Conservation (phyloP, 2,113 vertebrate species). For the Sitta europaea region DNA sequence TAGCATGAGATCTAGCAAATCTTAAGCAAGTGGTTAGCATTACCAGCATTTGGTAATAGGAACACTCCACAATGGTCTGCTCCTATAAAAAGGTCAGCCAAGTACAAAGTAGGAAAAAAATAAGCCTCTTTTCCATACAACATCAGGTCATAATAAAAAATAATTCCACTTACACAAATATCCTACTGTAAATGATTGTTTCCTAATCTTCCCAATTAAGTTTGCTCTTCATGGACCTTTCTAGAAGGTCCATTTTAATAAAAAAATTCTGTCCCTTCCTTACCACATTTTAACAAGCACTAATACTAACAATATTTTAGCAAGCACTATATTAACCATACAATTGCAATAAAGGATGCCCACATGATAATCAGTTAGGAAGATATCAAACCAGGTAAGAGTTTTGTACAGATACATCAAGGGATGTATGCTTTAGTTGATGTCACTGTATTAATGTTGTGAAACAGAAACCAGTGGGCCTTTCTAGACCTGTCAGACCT, state of each 20-base stretch:
- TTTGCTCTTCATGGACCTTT: background rate
- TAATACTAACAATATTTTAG: background rate
- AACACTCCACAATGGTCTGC: background rate
- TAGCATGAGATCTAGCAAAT: background rate
- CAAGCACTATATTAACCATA: background rate
- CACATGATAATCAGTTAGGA: background rate
- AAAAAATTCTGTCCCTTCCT: background rate
- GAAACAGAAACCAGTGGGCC: background rate
- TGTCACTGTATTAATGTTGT: background rate
- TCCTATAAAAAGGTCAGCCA: background rate
- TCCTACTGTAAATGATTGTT: background rate
- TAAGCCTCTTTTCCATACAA: background rate
- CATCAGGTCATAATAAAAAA: background rate
- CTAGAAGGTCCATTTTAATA: background rate
- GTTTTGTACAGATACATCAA: background rate
- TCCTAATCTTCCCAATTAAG: background rate
- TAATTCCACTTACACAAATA: background rate
- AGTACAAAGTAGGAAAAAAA: background rate
- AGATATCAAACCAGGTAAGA: background rate
- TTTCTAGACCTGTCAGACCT: background rate
- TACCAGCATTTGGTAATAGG: background rate
- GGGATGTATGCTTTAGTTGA: background rate
- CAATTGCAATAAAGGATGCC: background rate
- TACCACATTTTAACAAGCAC: background rate
- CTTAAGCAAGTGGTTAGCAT: background rate